phyloP scores from a whole-genome alignment of 2,888 invertebrate species.

The Tortrix viridana region DNA sequence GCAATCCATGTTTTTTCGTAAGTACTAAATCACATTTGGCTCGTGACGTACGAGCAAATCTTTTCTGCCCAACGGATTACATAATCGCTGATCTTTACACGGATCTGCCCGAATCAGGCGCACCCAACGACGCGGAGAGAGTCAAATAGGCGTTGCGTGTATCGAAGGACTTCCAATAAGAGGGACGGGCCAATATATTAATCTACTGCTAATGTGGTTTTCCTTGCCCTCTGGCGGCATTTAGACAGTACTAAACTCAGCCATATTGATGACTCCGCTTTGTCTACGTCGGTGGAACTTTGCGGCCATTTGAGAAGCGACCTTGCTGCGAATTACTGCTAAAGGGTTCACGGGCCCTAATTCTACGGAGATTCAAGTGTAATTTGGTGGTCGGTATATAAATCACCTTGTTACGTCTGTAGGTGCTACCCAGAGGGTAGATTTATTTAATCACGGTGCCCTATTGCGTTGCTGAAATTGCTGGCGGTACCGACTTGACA shows the following conservation, averaged over 20 bases:
- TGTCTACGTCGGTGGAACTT: slow-evolving; percentile 73
- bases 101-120: slow-evolving; percentile 48
- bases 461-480: slow-evolving; percentile 35
- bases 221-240: slow-evolving; percentile 60
- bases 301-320: slow-evolving; percentile 46
- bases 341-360: slow-evolving; percentile 58
- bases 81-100: slow-evolving; percentile 47
- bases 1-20: not conserved
- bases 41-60: slow-evolving; percentile 3
- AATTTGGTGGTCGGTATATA: slow-evolving; percentile 53
- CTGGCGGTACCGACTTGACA: slow-evolving; percentile 30
- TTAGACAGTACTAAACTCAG: slow-evolving; percentile 47
- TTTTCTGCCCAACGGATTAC: not conserved
- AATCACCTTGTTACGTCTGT: slow-evolving; percentile 49
- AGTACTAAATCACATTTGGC: not conserved
- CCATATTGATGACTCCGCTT: slow-evolving; percentile 75
- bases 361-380: slow-evolving; percentile 59
- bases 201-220: slow-evolving; percentile 77
- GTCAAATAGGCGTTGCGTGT: slow-evolving; percentile 71
- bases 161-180: slow-evolving; percentile 71
- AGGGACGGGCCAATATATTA: slow-evolving; percentile 62
- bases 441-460: slow-evolving; percentile 37
- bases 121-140: slow-evolving; percentile 56
- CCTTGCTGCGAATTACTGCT: slow-evolving; percentile 54
- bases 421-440: slow-evolving; percentile 36